These are phyloP conservation scores for Drosophila anomalata DNA, from an alignment of 2,888 invertebrate species.

Conservation along the genomic window DNA sequence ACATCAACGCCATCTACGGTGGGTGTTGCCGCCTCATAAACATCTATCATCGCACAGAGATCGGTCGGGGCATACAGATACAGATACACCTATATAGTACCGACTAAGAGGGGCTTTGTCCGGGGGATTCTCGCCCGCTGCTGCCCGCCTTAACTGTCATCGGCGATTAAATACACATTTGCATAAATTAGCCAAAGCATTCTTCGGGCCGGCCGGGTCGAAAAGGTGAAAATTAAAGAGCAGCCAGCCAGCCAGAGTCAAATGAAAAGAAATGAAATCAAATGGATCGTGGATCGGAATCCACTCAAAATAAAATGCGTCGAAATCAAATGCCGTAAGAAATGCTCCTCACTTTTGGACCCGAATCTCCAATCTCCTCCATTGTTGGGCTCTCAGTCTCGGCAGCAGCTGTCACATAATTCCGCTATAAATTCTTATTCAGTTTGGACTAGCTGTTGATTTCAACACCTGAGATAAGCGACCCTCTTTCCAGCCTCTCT, in stretches of 20 bases:
- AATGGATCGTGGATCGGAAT: conserved; percentile 43
- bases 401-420: conserved; percentile 79
- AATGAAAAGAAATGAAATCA: conserved; percentile 67
- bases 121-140: conserved; percentile 52
- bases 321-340: conserved; percentile 65
- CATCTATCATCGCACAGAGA: conserved; percentile 76
- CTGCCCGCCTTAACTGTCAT: conserved; percentile 77
- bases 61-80: conserved; percentile 8
- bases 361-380: conserved; percentile 27
- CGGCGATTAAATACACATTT: conserved; percentile 81
- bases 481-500: not conserved
- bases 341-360: conserved; percentile 34
- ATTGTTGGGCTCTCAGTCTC: conserved; percentile 39
- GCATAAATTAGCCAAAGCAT: conserved; percentile 76
- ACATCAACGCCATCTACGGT: conserved; percentile 73
- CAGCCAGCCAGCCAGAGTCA: conserved; percentile 47
- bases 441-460: conserved; percentile 77
- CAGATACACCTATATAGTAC: not conserved
- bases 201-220: conserved; percentile 40
- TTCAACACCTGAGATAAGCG: conserved; percentile 79
- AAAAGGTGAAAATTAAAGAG: conserved; percentile 73
- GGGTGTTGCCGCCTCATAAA: conserved; percentile 76
- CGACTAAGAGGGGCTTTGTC: conserved; percentile 16
- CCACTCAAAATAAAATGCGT: conserved; percentile 60
- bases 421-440: conserved; percentile 80